Evolutionary conservation across 2,797 vertebrate species (phyloP), one percentile per base, ranked within the genome.

Genomic region (Acridotheres tristis): DNA sequence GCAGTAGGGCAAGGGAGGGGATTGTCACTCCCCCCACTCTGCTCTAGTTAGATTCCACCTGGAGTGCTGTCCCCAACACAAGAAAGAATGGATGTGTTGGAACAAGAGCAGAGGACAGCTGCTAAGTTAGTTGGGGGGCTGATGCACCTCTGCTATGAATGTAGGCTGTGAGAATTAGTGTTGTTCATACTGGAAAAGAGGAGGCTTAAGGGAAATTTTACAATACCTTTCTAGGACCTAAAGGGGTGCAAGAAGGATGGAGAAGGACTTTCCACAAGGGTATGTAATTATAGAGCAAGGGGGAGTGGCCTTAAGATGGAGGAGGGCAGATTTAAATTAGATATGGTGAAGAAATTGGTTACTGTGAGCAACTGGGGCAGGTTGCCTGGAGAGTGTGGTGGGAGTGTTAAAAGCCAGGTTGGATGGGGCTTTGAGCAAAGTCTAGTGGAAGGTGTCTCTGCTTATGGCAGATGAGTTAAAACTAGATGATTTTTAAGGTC

Each of bases 1-100:
- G 8, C 45, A 47, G 25, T 4, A 53, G 29, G 29, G 29, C 0
- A 0, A 30, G n/a, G 50, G 29, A 51, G 19, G 20, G 29, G 29
- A 47, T 40, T 80, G 25, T 53, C 20, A n/a, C 14, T 48, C 20
- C 16, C 6, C 7, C 7, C 1, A 14, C 16, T 53, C 38, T 73
- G 11, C 17, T 59, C 20, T 40, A n/a, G 20, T 53, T n/a, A 30
- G 29, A 53, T n/a, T 30, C 47, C 6, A 14, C 29, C 20, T 68
- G 55, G 10, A 76, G 9, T 14, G 6, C 19, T 5, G 3, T 9
- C 16, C 19, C 16, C 23, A n/a, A n/a, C 13, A 53, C 12, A 68
- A 29, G n/a, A 59, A 59, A 59, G 23, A 38, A 34, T 32, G 26
- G 42, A 36, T 0, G 0, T 32, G 10, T 42, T 48, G 30, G 26